A percentile compares a stretch with the other conserved stretches of the same genome.
Conservation (phyloP, 2,797 vertebrate genomes). For the Thripadectes ignobilis region DNA sequence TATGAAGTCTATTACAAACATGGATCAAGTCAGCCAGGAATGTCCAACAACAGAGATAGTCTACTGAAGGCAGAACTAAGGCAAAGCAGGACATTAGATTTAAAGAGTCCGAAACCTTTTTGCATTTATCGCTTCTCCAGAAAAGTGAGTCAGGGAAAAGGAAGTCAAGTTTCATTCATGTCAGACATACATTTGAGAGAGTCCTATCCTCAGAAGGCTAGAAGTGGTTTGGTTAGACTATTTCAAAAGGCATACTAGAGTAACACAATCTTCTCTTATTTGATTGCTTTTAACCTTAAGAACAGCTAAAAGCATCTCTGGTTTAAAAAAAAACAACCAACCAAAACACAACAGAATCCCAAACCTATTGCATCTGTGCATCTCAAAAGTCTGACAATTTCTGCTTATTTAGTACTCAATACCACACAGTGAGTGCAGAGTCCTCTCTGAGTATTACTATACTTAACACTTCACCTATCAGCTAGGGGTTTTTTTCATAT, state of each 20-base stretch:
- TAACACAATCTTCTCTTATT: not conserved
- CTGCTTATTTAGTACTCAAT: not conserved
- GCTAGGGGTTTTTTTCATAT: not conserved
- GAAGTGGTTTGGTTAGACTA: conserved; percentile 13
- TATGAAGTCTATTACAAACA: not conserved
- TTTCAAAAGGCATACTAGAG: conserved; percentile 35
- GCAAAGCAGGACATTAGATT: not conserved
- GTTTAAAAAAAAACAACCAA: not conserved
- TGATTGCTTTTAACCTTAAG: conserved; percentile 3
- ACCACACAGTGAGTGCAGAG: not conserved
- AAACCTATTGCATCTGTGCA: not conserved
- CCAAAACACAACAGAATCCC: not conserved
- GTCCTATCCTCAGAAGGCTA: not conserved
- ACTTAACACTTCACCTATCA: not conserved
- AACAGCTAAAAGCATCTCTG: conserved; percentile 5
- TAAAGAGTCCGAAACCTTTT: not conserved
- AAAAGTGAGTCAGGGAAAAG: not conserved
- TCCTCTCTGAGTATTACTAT: not conserved
- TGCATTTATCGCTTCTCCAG: not conserved
- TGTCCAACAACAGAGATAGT: not conserved
- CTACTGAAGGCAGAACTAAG: not conserved
- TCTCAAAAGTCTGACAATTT: not conserved
- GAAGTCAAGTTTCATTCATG: not conserved
- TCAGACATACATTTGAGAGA: not conserved
- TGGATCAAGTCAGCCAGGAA: not conserved